These are phyloP conservation scores for Drosophila persimilis DNA, from an alignment of 1,140 invertebrate species.

Conservation along the genomic window DNA sequence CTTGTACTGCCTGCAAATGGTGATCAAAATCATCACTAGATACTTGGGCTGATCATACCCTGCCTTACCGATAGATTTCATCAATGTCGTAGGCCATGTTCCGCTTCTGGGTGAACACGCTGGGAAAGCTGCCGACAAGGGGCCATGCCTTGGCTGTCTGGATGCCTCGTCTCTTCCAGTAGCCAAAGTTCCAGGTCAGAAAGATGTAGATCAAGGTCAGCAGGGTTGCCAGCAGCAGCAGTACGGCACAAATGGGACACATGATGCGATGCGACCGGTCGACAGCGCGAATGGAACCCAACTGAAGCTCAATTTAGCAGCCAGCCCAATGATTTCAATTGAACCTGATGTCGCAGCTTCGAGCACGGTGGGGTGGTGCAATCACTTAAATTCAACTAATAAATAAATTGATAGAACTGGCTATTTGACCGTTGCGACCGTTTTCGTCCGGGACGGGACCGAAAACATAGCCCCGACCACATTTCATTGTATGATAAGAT, in stretches of 20 bases:
- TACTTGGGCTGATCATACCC: no score
- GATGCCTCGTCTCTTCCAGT: constrained; percentile 74
- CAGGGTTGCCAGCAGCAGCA: constrained; percentile 28
- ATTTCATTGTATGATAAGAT: no score
- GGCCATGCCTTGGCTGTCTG: constrained; percentile 55
- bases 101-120: constrained; percentile 48
- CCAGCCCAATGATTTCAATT: constrained; percentile 23
- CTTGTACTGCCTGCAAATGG: constrained; percentile 42
- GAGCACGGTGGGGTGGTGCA: background rate
- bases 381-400: constrained; percentile 1
- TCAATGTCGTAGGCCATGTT: constrained; percentile 57
- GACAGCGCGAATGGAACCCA: background rate
- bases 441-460: no score
- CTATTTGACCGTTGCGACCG: no score
- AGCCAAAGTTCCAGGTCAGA: constrained; percentile 74
- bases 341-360: constrained; percentile 25
- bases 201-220: constrained; percentile 64
- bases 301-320: constrained; percentile 36
- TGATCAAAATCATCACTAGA: background rate
- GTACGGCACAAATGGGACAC: constrained; percentile 18
- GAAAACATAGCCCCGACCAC: no score
- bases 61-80: constrained; percentile 53
- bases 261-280: constrained; percentile 26
- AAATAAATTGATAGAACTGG: constrained; percentile 27
- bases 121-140: constrained; percentile 71